A percentile compares a stretch with the other conserved stretches of the same genome.
Conservation (phyloP, 2,113 vertebrate species). For the Thamnophis sirtalis region DNA sequence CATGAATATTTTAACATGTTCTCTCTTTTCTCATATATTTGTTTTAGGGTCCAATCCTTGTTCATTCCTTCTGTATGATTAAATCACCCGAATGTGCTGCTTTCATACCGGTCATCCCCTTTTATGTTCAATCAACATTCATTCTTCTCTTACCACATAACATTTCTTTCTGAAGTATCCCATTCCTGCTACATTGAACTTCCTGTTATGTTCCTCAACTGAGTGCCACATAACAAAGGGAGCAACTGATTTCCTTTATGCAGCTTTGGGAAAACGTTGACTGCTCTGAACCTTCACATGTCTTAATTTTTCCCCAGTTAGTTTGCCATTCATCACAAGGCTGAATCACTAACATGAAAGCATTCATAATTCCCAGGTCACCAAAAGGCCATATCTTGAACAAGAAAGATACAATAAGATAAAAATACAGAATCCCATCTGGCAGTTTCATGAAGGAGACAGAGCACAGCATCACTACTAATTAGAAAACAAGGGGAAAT, state of each 20-base stretch:
- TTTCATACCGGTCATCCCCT: not conserved
- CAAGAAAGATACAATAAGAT: not conserved
- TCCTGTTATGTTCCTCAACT: not conserved
- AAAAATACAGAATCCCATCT: not conserved
- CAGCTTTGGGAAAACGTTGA: not conserved
- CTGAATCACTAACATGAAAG: not conserved
- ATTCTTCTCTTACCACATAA: not conserved
- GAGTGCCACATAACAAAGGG: not conserved
- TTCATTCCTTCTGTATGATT: not conserved
- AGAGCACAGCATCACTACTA: not conserved
- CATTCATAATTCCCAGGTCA: not conserved
- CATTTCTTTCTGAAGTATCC: not conserved
- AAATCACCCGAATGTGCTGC: not conserved
- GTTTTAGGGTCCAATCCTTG: not conserved
- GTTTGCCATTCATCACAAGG: not conserved
- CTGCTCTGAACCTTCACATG: not conserved
- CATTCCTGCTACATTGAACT: not conserved
- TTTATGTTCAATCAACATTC: not conserved
- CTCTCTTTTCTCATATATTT: not conserved
- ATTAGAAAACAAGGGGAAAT: not conserved
- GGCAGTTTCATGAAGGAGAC: not conserved
- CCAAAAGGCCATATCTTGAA: not conserved
- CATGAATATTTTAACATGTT: not conserved
- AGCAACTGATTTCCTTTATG: not conserved
- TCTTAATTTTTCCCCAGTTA: not conserved